Evolutionary conservation across 2,797 vertebrate genomes (phyloP).

Genomic region (Oryzias dopingdopingensis): DNA sequence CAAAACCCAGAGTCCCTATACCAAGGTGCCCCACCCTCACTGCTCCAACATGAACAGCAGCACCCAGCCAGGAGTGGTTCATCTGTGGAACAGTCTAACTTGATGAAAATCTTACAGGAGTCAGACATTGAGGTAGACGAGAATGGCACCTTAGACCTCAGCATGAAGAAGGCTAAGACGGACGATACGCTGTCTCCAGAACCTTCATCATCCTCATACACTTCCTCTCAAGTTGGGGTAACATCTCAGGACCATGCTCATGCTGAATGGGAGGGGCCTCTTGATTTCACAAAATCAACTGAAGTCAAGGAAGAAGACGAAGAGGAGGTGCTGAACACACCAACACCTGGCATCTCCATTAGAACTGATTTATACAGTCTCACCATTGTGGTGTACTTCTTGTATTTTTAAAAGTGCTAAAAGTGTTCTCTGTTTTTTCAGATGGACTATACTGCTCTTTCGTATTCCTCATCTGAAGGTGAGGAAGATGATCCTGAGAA

Average conservation of each 20-base stretch:
- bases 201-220: constrained; percentile 74
- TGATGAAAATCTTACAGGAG: constrained; percentile 67
- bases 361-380: background rate
- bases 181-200: constrained; percentile 87
- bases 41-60: too few species aligned
- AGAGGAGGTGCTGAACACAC: constrained; percentile 81
- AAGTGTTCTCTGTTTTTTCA: constrained; percentile 41
- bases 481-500: constrained; percentile 94
- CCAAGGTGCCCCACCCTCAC: constrained; percentile 70
- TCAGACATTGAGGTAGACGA: constrained; percentile 96
- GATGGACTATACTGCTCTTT: constrained; percentile 88
- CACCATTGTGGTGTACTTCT: background rate
- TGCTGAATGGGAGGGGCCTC: constrained; percentile 92
- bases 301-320: constrained; percentile 88
- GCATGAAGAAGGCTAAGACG: constrained; percentile 92
- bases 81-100: too few species aligned
- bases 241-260: constrained; percentile 85
- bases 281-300: constrained; percentile 94
- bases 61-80: too few species aligned
- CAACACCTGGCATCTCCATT: background rate
- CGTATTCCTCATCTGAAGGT: constrained; percentile 93
- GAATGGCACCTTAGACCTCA: constrained; percentile 95
- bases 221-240: constrained; percentile 73
- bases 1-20: constrained; percentile 76
- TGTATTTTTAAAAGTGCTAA: too few species aligned